Evolutionary conservation across 2,888 invertebrate genomes (phyloP), one percentile per base, ranked within the genome.

Genomic region (Ferrisia virgata): DNA sequence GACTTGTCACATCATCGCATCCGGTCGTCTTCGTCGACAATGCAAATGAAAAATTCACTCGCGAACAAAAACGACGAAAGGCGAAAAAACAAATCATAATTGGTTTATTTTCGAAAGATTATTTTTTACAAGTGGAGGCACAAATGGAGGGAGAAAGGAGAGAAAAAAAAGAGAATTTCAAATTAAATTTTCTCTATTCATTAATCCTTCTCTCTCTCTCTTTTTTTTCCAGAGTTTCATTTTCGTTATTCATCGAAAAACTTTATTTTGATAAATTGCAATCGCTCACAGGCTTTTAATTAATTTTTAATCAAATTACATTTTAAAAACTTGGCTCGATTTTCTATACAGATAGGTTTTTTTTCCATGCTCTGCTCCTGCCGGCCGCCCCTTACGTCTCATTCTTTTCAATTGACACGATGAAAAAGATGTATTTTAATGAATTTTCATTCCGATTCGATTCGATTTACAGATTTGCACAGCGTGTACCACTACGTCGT

Each of bases 221-320:
- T n/a, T 25, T 33, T 64, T 72, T 72, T 72, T 33, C 18, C n/a
- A 72, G 64, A 58, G 33, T 33, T 72, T 72, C 72, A 33, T 31
- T 33, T 72, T 72, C 36, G 72, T 72, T 72, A 33, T 72, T 72
- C 33, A 72, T 72, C 18, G 72, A 33, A 72, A 72, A 72, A 72
- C 33, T 33, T 33, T n/a, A 72, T 72, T 33, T 72, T 64, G 58
- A 72, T 33, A 33, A 72, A 72, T 72, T 72, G 33, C 72, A 33
- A 72, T 72, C 72, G 31, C 72, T 72, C 72, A 33, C n/a, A 72
- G 58, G 58, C 72, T 72, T 72, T 72, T 72, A 72, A 72, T 72
- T 72, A 72, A 72, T 72, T 72, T 72, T 72, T 72, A 72, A 72
- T 72, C 72, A 72, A 72, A 72, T 72, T 72, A 33, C 28, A n/a